Evolutionary conservation across 2,888 invertebrate species (phyloP), one percentile per base, ranked within the genome.

Genomic region (Coleophora deauratella): DNA sequence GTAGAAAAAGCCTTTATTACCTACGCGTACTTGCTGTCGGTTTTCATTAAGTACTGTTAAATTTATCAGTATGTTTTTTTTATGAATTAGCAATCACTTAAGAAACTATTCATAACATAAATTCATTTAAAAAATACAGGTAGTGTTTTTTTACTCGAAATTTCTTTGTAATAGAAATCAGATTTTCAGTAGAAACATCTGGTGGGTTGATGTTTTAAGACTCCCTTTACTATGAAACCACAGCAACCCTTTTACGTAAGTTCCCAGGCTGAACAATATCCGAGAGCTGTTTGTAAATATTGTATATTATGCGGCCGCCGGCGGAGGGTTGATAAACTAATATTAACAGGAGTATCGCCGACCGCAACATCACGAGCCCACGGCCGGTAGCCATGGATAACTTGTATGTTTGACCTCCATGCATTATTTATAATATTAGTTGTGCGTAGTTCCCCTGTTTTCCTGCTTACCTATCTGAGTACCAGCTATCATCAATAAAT

Each of bases 361-460:
- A 81, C 82, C 84, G 77, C 84, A 84, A 70, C 72, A 81, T 82
- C 80, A 79, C 78, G 82, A 81, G 21, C 21, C 21, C 21, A 21
- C 21, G 21, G 21, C 69, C 64, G 64, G 65, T 63, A 60, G 64
- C 68, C 59, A 66, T 67, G 73, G 71, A 73, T 77, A 77, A 76
- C 77, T 77, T 76, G 69, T 65, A 74, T 75, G 75, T 79, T 78
- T 76, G 70, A 64, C 68, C 66, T 67, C 66, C 66, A 73, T 82
- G 74, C 74, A 82, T 82, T 80, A 84, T 84, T 81, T 81, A 81
- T 82, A 64, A 72, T 66, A 66, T 75, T 72, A 75, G 71, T 72
- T 66, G 63, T 69, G 65, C 21, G 21, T 21, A 21, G 21, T 21
- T 21, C 3, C 65, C 64, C 64, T 80, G 78, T 80, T 79, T 80